Conservation (phyloP, 1,140 invertebrate species). For the Drosophila takahashii region DNA sequence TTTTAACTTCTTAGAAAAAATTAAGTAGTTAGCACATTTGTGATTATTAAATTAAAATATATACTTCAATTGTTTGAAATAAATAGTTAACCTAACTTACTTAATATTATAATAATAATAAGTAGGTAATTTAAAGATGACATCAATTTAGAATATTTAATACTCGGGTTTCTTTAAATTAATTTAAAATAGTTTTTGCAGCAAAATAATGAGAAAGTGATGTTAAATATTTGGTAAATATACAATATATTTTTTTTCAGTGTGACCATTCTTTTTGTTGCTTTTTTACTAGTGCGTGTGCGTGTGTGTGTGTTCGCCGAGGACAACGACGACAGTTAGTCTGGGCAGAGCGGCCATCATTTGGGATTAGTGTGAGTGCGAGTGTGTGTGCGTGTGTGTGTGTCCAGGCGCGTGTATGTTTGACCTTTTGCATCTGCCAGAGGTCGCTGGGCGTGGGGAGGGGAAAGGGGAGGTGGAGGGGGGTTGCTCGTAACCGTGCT, state of each 20-base stretch:
- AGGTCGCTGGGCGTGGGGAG: constrained; percentile 50
- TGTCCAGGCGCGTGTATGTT: constrained; percentile 39
- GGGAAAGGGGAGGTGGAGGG: background rate
- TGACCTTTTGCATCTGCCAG: constrained; percentile 78
- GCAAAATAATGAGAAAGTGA: background rate
- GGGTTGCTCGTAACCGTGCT: constrained; percentile 67
- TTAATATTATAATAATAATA: too few species aligned
- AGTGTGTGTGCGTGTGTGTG: too few species aligned
- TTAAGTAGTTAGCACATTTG: too few species aligned
- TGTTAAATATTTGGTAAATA: background rate
- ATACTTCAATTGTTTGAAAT: too few species aligned
- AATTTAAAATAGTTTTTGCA: too few species aligned
- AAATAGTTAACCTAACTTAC: too few species aligned
- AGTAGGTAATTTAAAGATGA: too few species aligned
- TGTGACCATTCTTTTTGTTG: background rate
- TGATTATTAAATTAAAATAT: too few species aligned
- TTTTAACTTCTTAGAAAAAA: too few species aligned
- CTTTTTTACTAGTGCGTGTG: constrained; percentile 13
- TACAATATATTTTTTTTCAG: background rate
- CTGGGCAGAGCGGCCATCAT: constrained; percentile 74
- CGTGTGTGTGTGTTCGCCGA: constrained; percentile 5
- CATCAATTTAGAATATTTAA: too few species aligned
- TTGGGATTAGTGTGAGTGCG: constrained; percentile 68
- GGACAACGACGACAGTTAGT: constrained; percentile 72
- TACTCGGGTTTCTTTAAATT: too few species aligned